Evolutionary conservation across 2,888 invertebrate species (phyloP), one percentile per base, ranked within the genome.

Genomic region (Lumbricus terrestris): DNA sequence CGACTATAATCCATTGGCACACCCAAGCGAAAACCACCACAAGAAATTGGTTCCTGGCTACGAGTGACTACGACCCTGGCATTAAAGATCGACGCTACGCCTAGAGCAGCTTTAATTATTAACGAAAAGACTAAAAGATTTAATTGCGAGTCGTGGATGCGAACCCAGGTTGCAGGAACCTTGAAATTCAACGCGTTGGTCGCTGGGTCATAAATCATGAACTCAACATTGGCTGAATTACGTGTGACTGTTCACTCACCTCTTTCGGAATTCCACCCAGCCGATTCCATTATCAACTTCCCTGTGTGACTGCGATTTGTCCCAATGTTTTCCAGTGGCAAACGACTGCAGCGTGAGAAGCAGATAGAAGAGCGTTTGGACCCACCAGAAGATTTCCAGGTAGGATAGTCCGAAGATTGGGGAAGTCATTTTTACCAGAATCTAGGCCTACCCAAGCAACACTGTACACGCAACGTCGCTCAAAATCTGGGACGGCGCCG

Each of bases 271-370:
- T 47, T 91, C 85, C 38, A 90, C 34, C 85, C 91, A 88, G 29
- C 90, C 91, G 16, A 90, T 20, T 42, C 54, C 54, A 20, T 33
- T 90, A 16, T 88, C 91, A 38, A 85, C 34, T 23, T 89, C 88
- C 37, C 90, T 90, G n/a, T 91, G 54, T 23, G 82, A 89, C 37
- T 90, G 54, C 33, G 91, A 82, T 85, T 90, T 90, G 91, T 91
- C 91, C 40, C 40, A 90, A 90, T 85, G 85, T 35, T 85, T 85
- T 33, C 85, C 85, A 13, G 37, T 35, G 8, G 35, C 23, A 16
- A 85, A 23, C 20, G 85, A 85, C 34, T 34, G 37, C n/a, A 85
- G 20, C 13, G 85, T 85, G 4, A 85, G 85, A 5, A 85, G 6
- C 85, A 85, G 20, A 34, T 85, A 85, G 85, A 85, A 4, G 23